These are phyloP conservation scores for Monodelphis domestica DNA, from an alignment of 2,797 vertebrate genomes.

Conservation along the genomic window DNA sequence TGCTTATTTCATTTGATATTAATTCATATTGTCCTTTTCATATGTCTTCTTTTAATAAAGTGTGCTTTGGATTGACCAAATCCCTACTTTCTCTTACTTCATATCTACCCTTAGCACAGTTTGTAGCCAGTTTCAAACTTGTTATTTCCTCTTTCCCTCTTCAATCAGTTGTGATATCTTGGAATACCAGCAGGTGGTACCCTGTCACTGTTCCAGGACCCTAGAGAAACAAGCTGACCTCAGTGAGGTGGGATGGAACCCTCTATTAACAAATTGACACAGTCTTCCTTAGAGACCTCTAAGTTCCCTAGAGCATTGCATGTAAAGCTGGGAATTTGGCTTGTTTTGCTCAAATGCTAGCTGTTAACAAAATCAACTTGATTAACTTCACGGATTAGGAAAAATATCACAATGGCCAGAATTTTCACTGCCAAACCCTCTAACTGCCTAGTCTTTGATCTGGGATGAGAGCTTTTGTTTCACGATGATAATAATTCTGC, in stretches of 20 bases:
- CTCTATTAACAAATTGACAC: neutral
- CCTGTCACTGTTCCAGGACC: neutral
- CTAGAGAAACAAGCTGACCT: neutral
- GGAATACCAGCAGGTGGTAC: conserved; percentile 60
- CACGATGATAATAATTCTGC: neutral
- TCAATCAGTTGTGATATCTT: neutral
- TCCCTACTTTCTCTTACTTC: neutral
- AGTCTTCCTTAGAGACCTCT: neutral
- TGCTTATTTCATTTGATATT: too few species aligned
- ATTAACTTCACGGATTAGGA: neutral
- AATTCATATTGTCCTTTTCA: too few species aligned
- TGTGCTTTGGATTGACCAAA: neutral
- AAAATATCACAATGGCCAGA: neutral
- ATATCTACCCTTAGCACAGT: neutral
- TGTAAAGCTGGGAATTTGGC: neutral
- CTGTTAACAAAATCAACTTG: conserved; percentile 17
- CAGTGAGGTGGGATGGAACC: neutral
- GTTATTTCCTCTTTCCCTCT: neutral
- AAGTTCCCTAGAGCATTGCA: neutral
- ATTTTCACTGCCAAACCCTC: neutral
- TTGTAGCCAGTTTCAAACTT: neutral
- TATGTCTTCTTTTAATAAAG: neutral
- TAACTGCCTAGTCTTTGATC: neutral
- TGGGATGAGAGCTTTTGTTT: neutral
- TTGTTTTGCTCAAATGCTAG: neutral